Conservation (phyloP, 2,888 invertebrate genomes). For the Argyra leucocephala region DNA sequence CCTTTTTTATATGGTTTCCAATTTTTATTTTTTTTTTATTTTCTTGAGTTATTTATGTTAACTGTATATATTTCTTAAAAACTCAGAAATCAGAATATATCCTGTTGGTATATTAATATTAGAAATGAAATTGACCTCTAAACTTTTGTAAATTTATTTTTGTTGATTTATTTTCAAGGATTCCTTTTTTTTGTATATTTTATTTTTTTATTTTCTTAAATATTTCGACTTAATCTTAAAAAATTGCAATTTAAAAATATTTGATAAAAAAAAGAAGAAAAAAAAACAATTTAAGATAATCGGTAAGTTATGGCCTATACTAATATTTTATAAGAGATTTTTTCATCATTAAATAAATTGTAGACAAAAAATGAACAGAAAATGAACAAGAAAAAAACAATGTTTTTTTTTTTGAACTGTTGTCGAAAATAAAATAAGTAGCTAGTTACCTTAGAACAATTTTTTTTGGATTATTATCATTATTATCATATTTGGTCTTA, state of each 20-base stretch:
- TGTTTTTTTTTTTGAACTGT: too few species aligned
- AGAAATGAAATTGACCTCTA: not conserved
- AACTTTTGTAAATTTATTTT: not conserved
- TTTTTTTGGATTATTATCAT: too few species aligned
- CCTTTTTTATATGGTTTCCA: not conserved
- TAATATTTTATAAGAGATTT: not conserved
- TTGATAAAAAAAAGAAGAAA: not conserved
- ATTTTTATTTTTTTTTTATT: not conserved
- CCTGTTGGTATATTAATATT: too few species aligned
- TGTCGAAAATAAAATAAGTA: too few species aligned
- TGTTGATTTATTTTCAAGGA: not conserved
- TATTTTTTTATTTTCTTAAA: not conserved
- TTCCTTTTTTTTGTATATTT: not conserved
- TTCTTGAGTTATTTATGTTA: constrained; percentile 1
- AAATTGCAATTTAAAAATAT: too few species aligned
- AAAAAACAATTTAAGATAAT: not conserved
- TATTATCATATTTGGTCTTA: too few species aligned
- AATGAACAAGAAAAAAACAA: too few species aligned
- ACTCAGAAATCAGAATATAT: too few species aligned
- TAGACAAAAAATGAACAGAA: too few species aligned
- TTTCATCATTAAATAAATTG: not conserved
- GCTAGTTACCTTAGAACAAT: too few species aligned
- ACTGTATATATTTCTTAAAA: not conserved
- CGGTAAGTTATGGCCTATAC: not conserved
- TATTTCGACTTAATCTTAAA: too few species aligned